These are phyloP conservation scores for Anoplophora glabripennis DNA, from an alignment of 1,140 invertebrate species.

Conservation along the genomic window DNA sequence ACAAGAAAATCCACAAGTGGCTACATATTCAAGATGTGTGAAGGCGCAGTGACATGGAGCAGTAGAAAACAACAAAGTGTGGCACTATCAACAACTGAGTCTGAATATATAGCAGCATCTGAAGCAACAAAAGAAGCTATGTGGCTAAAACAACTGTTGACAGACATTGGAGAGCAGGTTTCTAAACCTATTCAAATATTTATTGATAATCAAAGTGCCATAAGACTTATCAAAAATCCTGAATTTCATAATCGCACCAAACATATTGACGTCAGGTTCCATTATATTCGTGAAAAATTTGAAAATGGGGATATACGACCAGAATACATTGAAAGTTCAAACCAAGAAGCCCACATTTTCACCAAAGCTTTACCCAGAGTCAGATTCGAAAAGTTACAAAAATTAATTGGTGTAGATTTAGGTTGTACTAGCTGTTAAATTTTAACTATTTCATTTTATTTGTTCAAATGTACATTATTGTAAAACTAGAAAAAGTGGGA, in stretches of 20 bases:
- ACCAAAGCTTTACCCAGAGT: not conserved
- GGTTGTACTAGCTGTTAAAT: too few species aligned
- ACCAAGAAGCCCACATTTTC: slow-evolving; percentile 3
- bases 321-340: not conserved
- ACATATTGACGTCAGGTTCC: slow-evolving; percentile 41
- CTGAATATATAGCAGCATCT: slow-evolving; percentile 46
- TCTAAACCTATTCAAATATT: not conserved
- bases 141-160: slow-evolving; percentile 37
- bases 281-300: slow-evolving; percentile 37
- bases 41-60: slow-evolving; percentile 43
- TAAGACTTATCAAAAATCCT: slow-evolving; percentile 38
- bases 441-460: too few species aligned
- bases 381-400: too few species aligned
- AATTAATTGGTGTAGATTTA: too few species aligned
- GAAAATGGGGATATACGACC: not conserved
- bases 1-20: slow-evolving; percentile 37
- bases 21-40: slow-evolving; percentile 31
- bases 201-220: slow-evolving; percentile 33
- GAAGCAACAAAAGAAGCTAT: slow-evolving; percentile 40
- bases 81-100: slow-evolving; percentile 47
- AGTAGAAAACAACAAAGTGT: slow-evolving; percentile 42
- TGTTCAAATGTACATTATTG: too few species aligned
- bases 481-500: too few species aligned
- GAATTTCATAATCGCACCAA: slow-evolving; percentile 40
- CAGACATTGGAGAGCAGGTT: slow-evolving; percentile 24